Base-by-base conservation (phyloP, 2,113 vertebrate genomes). In the Xiphorhynchus elegans region DNA sequence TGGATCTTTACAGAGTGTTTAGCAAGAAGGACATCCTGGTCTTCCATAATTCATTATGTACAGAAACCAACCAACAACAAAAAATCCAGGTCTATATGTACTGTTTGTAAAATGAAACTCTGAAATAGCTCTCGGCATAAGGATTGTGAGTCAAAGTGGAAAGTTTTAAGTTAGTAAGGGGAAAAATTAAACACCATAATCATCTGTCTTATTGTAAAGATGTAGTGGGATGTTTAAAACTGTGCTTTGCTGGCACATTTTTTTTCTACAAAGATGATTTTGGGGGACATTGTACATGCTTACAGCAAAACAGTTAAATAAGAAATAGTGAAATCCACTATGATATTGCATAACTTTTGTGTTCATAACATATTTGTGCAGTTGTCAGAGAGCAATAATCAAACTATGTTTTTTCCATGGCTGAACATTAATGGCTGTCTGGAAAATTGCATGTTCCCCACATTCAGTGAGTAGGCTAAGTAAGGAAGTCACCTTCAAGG, bases 261-360 rank as follows among this genome's bases (percentile, higher is more conserved):
- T 73, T 83, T 88, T 90, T 56, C 37, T 52, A 28, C 29, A 82
- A 60, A 78, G 52, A 44, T 60, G 15, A n/a, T 17, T 56, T 68
- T 24, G 6, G 29, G 3, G 26, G 39, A 7, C 23, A 12, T 53
- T 10, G 2, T 79, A 55, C 56, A 26, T 55, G 37, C n/a, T 76
- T 69, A 49, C 35, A 77, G 26, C 42, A 70, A 75, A 87, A 60
- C 49, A 63, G 35, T 86, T 96, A 79, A 66, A 59, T 94, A 94
- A 84, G 89, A 89, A 91, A 89, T 77, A 85, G 46, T 94, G 75
- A 91, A 95, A 90, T 76, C 40, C 59, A 39, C 26, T 64, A 50
- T 49, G 35, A 83, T 26, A 83, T 90, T 94, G 67, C 52, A 35
- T 63, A 69, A 79, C 35, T 39, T 68, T 88, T 58, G 85, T 28